Evolutionary conservation across 2,888 invertebrate species (phyloP).

Genomic region (Campaea margaritaria): DNA sequence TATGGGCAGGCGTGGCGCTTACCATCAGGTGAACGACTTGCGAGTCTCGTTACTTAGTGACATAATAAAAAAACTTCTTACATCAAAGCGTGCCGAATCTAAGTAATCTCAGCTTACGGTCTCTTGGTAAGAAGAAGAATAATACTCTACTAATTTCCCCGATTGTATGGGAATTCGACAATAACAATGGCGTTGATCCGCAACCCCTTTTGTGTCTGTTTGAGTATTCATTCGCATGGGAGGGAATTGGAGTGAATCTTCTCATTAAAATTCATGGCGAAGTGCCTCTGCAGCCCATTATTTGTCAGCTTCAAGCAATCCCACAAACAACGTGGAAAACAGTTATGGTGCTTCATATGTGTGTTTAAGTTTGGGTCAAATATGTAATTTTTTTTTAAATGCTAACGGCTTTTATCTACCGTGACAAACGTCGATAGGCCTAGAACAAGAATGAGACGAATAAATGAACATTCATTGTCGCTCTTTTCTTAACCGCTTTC

Average conservation of each 20-base stretch:
- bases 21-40: too few relatives aligned
- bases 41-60: too few relatives aligned
- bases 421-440: too few relatives aligned
- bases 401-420: too few relatives aligned
- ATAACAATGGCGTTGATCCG: conserved; percentile 55
- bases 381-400: too few relatives aligned
- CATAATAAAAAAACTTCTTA: too few relatives aligned
- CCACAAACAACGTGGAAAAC: conserved; percentile 27
- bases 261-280: conserved; percentile 66
- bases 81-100: too few relatives aligned
- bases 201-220: conserved; percentile 59
- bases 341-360: background rate
- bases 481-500: too few relatives aligned
- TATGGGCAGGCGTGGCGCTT: too few relatives aligned
- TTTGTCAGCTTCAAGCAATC: conserved; percentile 55
- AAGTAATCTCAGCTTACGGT: background rate
- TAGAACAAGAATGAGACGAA: too few relatives aligned
- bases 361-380: too few relatives aligned
- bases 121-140: background rate
- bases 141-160: conserved; percentile 9
- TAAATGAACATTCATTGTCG: too few relatives aligned
- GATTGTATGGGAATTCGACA: conserved; percentile 21
- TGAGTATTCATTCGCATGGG: conserved; percentile 58
- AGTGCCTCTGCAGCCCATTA: conserved; percentile 58
- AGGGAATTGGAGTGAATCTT: conserved; percentile 60